These are phyloP conservation scores for Drosophila obscura DNA, from an alignment of 1,140 invertebrate genomes.

Conservation along the genomic window DNA sequence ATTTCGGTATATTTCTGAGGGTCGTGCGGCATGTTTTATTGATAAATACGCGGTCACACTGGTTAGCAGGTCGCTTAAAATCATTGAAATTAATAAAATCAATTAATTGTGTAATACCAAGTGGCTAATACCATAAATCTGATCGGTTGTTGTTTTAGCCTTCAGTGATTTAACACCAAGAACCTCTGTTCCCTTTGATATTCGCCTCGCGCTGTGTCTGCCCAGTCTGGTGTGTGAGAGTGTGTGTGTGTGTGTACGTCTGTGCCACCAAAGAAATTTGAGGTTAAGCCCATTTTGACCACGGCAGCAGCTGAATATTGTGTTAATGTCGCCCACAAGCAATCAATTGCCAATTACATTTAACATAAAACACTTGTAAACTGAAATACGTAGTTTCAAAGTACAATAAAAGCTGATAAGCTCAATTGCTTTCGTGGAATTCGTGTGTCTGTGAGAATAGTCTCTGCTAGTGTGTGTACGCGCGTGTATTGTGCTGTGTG, in stretches of 20 bases:
- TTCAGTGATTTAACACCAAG: constrained; percentile 1
- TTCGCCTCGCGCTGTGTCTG: constrained; percentile 6
- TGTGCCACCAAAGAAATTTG: constrained; percentile 53
- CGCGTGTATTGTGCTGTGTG: constrained; percentile 1
- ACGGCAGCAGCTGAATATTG: constrained; percentile 46
- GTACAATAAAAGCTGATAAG: constrained; percentile 16
- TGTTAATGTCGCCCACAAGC: constrained; percentile 56
- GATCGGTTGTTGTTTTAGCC: background rate
- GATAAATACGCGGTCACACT: too few relatives aligned
- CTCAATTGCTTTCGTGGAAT: constrained; percentile 50
- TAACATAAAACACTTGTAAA: constrained; percentile 58
- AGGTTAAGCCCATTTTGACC: constrained; percentile 61
- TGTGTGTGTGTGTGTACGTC: constrained; percentile 21
- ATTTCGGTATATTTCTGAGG: too few relatives aligned
- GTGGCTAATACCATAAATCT: background rate
- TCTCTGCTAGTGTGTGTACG: constrained; percentile 34
- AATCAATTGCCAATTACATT: constrained; percentile 30
- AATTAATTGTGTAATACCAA: constrained; percentile 32
- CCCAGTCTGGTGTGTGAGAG: constrained; percentile 1
- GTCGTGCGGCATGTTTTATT: too few relatives aligned
- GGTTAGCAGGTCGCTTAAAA: too few relatives aligned
- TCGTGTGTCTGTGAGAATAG: constrained; percentile 26
- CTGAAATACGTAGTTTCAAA: background rate
- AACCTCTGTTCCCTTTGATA: constrained; percentile 2
- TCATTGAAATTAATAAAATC: too few relatives aligned